Evolutionary conservation across 2,888 invertebrate species (phyloP).

Genomic region (Cerastis leucographa): DNA sequence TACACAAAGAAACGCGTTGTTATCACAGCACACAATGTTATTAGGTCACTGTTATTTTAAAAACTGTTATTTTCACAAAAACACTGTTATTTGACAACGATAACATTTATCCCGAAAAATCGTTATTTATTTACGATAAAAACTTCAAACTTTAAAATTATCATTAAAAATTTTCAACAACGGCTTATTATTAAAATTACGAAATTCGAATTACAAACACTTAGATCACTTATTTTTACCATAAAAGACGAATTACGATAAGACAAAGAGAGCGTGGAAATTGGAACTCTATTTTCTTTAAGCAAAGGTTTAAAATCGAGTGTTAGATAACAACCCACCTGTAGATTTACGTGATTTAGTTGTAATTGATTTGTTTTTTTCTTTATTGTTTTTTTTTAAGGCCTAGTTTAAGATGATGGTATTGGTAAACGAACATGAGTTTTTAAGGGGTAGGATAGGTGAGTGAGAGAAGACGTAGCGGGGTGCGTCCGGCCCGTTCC

Average conservation of each 20-base stretch:
- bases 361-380: constrained; percentile 47
- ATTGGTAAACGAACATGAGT: constrained; percentile 50
- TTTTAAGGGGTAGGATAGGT: constrained; percentile 55
- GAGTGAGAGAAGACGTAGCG: constrained; percentile 42
- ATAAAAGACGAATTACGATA: constrained; percentile 54
- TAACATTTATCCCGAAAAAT: constrained; percentile 10
- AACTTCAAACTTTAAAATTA: constrained; percentile 28
- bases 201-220: constrained; percentile 56
- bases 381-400: constrained; percentile 18
- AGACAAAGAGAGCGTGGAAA: constrained; percentile 61
- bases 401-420: constrained; percentile 41
- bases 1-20: constrained; percentile 36
- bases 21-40: constrained; percentile 56
- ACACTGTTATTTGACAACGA: constrained; percentile 24
- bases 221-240: constrained; percentile 46
- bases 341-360: constrained; percentile 66
- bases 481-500: constrained; percentile 61
- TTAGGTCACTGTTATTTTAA: constrained; percentile 38
- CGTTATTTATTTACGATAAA: neutral
- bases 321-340: constrained; percentile 67
- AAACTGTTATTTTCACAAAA: constrained; percentile 15
- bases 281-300: constrained; percentile 63
- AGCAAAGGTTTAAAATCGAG: constrained; percentile 64
- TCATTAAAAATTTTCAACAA: constrained; percentile 14
- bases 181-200: constrained; percentile 27